Base-by-base conservation (phyloP, 2,797 vertebrate species). In the Sternarchorhynchus goeldii region DNA sequence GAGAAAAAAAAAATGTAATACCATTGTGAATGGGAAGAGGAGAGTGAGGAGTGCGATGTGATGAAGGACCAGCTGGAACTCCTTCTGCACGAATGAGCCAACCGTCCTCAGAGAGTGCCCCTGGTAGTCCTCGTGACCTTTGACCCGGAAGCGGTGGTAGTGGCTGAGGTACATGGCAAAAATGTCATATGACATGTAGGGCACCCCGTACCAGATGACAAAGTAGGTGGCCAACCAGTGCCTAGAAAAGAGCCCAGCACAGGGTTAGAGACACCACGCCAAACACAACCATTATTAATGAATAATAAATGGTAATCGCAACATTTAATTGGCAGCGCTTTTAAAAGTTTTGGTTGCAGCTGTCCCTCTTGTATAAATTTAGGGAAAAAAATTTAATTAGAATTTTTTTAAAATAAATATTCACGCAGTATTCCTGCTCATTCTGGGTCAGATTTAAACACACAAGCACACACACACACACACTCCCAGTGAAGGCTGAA, bases 161-260 rank as follows among this genome's bases (percentile, higher is more conserved):
- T 99, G 95, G 83, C 96, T 97, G 78, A 99, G 93, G 90, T 97
- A 99, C 98, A 99, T 99, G 88, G 95, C 95, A 0, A 94, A 95
- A 81, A 94, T 89, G 91, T 99, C 98, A 0, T 99, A 99, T 3
- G 94, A 90, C 97, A 99, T 99, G 90, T 99, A 99, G 34, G 97
- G 95, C 18, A 95, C 93, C 0, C 96, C 92, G 34, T 96, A 94
- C 95, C 96, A 95, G 85, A 96, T 78, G 87, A 97, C 82, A 57
- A 99, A 99, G 78, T 95, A 91, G 4, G 93, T 94, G 0, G 96
- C 90, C 86, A 99, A 90, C 97, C 97, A 98, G 91, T 99, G 94
- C 87, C 98, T 99, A 86, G 73, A 80, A 78, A 14, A 82, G 29
- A 77, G 8, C 55, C 60, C 55, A 57, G 20, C 78, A 45, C 10